Conservation (phyloP, 2,888 invertebrate species). For the Scaeva pyrastri region DNA sequence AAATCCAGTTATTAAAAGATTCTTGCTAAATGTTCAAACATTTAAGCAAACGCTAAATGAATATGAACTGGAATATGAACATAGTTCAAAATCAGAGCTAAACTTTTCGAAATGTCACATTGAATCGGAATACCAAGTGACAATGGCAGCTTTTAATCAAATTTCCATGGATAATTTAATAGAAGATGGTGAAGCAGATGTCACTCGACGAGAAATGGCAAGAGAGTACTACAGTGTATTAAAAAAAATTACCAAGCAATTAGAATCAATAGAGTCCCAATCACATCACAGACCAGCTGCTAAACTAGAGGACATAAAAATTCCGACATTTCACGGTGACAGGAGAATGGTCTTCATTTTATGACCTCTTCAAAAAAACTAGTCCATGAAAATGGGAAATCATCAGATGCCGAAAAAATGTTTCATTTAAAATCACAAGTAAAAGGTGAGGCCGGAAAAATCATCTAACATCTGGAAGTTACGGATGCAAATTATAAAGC, state of each 20-base stretch:
- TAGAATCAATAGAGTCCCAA: neutral
- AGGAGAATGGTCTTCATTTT: neutral
- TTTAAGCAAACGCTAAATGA: neutral
- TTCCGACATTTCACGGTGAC: neutral
- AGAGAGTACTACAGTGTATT: too few species aligned
- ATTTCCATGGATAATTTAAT: neutral
- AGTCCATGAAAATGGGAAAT: neutral
- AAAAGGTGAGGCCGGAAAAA: neutral
- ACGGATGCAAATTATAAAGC: neutral
- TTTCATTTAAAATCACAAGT: neutral
- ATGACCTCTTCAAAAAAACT: neutral
- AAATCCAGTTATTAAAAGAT: neutral
- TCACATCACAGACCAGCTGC: neutral
- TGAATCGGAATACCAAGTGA: too few species aligned
- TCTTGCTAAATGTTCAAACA: neutral
- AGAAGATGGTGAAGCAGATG: neutral
- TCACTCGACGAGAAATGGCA: too few species aligned
- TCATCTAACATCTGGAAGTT: neutral
- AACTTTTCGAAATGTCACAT: too few species aligned
- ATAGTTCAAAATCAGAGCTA: neutral
- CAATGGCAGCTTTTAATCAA: neutral
- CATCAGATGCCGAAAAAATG: neutral
- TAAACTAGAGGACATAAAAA: neutral
- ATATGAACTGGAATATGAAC: neutral
- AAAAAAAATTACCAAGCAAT: too few species aligned